Evolutionary conservation across 1,140 invertebrate genomes (phyloP), one percentile per base, ranked within the genome.

Genomic region (Neomicropteryx cornuta): DNA sequence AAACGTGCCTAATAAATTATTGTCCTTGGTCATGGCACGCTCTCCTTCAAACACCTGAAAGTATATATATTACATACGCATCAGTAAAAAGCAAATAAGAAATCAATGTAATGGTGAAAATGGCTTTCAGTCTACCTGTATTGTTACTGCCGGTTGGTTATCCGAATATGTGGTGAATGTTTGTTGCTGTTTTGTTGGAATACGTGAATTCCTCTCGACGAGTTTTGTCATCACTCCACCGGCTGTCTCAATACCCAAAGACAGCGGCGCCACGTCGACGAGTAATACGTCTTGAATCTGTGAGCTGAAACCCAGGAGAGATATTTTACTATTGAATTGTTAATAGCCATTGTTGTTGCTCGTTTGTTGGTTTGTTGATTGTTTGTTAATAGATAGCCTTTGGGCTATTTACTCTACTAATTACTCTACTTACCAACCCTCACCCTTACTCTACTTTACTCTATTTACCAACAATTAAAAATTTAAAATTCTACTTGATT

Each of bases 1-100:
- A 51, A 89, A 89, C 30, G 77, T 84, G 19, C 87, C 87, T 11
- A 91, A 64, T 4, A 85, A 54, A 53, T 89, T 86, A 55, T 86
- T 87, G 46, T 87, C 81, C 42, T 74, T 81, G 0, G 83, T 85
- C 77, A 86, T 81, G 0, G 80, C 75, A 48, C 83, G 55, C 55
- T 87, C 83, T n/a, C 84, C 85, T 65, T 88, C 83, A 53, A 72
- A 87, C 6, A 87, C 77, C 60, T 83, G 69, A 3, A 48, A 45
- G n/a, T n/a, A n/a, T n/a, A n/a, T n/a, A n/a, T n/a, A n/a, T n/a
- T n/a, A n/a, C n/a, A n/a, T n/a, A n/a, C n/a, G n/a, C n/a, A n/a
- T n/a, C n/a, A n/a, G n/a, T n/a, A n/a, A n/a, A n/a, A n/a, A n/a
- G n/a, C n/a, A n/a, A n/a, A n/a, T n/a, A n/a, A n/a, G n/a, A n/a